phyloP scores from a whole-genome alignment of 2,888 invertebrate genomes.

The Noctua fimbriata region DNA sequence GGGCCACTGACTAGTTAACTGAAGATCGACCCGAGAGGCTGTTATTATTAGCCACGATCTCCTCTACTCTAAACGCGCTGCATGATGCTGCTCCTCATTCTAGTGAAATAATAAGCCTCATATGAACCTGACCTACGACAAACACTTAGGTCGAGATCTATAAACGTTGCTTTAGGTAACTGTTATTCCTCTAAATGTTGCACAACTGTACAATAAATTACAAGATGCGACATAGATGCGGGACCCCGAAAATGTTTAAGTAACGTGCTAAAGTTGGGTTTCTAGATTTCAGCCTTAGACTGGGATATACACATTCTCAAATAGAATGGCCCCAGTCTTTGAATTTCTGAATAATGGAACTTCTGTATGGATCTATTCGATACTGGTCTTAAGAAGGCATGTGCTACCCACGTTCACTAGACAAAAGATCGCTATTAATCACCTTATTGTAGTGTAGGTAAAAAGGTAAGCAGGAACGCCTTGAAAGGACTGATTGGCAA shows the following conservation, averaged over 20 bases:
- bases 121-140: background rate
- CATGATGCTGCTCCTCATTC: background rate
- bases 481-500: constrained; percentile 31
- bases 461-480: constrained; percentile 18
- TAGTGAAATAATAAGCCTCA: background rate
- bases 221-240: background rate
- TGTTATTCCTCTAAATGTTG: background rate
- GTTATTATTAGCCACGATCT: no score
- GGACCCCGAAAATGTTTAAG: background rate
- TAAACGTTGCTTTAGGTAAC: background rate
- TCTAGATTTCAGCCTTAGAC: background rate
- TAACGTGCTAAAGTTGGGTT: background rate
- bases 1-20: no score
- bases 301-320: background rate
- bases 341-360: constrained; percentile 4
- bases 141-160: background rate
- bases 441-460: constrained; percentile 51
- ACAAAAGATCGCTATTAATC: constrained; percentile 70
- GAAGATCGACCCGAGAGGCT: no score
- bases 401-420: constrained; percentile 59
- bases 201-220: background rate
- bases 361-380: constrained; percentile 28
- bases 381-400: constrained; percentile 19
- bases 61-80: no score
- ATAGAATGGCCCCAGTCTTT: background rate